Base-by-base conservation (phyloP, 2,113 vertebrate genomes). In the Jaculus jaculus region DNA sequence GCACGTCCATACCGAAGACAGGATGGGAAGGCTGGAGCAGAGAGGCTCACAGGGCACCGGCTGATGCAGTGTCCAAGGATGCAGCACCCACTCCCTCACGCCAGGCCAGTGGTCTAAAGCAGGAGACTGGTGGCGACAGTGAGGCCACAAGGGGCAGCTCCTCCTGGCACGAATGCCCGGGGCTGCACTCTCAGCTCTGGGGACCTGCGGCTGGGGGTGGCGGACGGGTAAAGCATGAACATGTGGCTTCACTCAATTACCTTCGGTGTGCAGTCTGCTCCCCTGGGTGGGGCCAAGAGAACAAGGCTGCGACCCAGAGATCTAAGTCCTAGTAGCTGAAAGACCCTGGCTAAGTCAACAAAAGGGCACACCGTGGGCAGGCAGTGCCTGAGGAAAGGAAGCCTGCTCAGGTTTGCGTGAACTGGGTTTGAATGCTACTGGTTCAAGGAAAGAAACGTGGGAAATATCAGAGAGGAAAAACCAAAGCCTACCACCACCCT, bases 281-380 rank as follows among this genome's bases (percentile, higher is more conserved):
- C n/a, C 20, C 66, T 15, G 7, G 72, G 39, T 8, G 30, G 51
- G 30, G 71, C 83, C 28, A 37, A 32, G 51, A 42, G 2, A 78
- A 34, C n/a, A 74, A 32, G 21, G 81, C 37, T 63, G 47, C 3
- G 69, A 84, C 39, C 80, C 63, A 47, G 34, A 37, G 69, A 81
- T 23, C 68, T 81, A 34, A 69, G 32, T 80, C 79, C 81, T 65
- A 21, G 74, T 0, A 21, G 37, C 82, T 34, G 6, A 77, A 75
- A 94, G 78, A 34, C 6, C 89, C 79, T 17, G 17, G 79, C 74
- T 89, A 83, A 85, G 91, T 16, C 9, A 60, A 89, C 83, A 72
- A 37, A 77, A 89, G 24, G 34, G 84, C 0, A 81, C 85, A 79
- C 69, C n/a, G n/a, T 17, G n/a, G 60, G 58, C 23, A 69, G 77